Evolutionary conservation across 2,113 vertebrate genomes (phyloP), one percentile per base, ranked within the genome.

Genomic region (Dromaius novaehollandiae): DNA sequence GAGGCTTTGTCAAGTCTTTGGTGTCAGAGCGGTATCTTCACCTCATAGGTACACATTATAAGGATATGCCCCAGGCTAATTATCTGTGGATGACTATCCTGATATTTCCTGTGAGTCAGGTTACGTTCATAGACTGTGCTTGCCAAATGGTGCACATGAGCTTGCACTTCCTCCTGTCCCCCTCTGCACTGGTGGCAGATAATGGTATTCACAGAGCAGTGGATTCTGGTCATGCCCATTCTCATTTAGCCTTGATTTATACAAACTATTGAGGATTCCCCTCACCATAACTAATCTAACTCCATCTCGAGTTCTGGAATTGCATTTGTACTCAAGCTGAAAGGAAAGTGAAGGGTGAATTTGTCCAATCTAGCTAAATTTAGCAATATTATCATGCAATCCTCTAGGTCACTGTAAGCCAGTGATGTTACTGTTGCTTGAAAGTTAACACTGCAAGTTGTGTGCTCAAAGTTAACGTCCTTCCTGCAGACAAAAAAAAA

Each of bases 61-160:
- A 73, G 2, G 6, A 4, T 4, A 82, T 1, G 3, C 4, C 55
- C 13, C 34, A 15, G 19, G 3, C 2, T 71, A 63, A 19, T 12
- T 55, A 36, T 26, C 25, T 65, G 18, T n/a, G 17, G 16, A 30
- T 16, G 4, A 78, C 5, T 51, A 1, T 40, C 7, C 11, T 30
- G 22, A 25, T 1, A 8, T 25, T 66, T 77, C 40, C 64, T 46
- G 9, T 18, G 24, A 77, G 13, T 63, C 8, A 50, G 7, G 6
- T 51, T 86, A 8, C 2, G 22, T 83, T 55, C n/a, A 9, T n/a
- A 48, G 0, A 2, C 4, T 48, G 6, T 64, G 32, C n/a, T 66
- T 75, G 55, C 66, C 18, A 75, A 78, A 64, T 1, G 0, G 2
- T 48, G n/a, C 38, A 40, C 48, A 66, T 26, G 10, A 19, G 30